These are phyloP conservation scores for Opisthograptis luteolata DNA, from an alignment of 2,888 invertebrate genomes.

Conservation along the genomic window DNA sequence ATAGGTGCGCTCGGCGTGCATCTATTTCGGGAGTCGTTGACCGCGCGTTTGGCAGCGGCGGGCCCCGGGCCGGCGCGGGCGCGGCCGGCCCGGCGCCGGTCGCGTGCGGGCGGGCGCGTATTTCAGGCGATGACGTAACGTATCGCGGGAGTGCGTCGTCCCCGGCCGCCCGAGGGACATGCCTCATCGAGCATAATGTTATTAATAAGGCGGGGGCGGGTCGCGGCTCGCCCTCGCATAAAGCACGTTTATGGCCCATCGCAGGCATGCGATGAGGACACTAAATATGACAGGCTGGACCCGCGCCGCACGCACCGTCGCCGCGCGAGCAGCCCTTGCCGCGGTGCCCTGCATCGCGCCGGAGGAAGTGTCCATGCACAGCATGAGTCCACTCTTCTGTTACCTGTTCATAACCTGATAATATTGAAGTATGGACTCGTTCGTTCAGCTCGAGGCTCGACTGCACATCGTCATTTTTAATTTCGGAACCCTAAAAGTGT, in stretches of 20 bases:
- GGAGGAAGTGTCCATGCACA: too few relatives aligned
- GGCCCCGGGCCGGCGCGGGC: slow-evolving; percentile 47
- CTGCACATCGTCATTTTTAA: too few relatives aligned
- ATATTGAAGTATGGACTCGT: too few relatives aligned
- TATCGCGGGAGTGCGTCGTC: slow-evolving; percentile 52
- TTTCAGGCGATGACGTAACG: slow-evolving; percentile 69
- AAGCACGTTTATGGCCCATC: slow-evolving; percentile 58
- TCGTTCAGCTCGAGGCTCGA: too few relatives aligned
- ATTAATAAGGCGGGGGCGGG: slow-evolving; percentile 66
- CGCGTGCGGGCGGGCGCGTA: slow-evolving; percentile 49
- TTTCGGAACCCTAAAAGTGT: too few relatives aligned
- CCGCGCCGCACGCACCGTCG: slow-evolving; percentile 39
- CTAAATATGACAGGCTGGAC: slow-evolving; percentile 8
- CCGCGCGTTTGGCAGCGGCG: slow-evolving; percentile 71
- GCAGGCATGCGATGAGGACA: slow-evolving; percentile 48
- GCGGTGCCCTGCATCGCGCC: too few relatives aligned
- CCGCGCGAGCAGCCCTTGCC: too few relatives aligned
- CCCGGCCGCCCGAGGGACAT: slow-evolving; percentile 58
- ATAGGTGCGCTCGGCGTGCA: slow-evolving; percentile 73
- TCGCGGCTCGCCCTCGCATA: slow-evolving; percentile 58
- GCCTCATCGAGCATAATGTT: slow-evolving; percentile 62
- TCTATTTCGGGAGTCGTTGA: slow-evolving; percentile 84
- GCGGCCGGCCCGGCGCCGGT: slow-evolving; percentile 56
- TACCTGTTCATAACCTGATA: too few relatives aligned
- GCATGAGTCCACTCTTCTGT: too few relatives aligned